Conservation (phyloP, 92 coral and sea anemone genomes). For the Zoanthus sansibaricus region DNA sequence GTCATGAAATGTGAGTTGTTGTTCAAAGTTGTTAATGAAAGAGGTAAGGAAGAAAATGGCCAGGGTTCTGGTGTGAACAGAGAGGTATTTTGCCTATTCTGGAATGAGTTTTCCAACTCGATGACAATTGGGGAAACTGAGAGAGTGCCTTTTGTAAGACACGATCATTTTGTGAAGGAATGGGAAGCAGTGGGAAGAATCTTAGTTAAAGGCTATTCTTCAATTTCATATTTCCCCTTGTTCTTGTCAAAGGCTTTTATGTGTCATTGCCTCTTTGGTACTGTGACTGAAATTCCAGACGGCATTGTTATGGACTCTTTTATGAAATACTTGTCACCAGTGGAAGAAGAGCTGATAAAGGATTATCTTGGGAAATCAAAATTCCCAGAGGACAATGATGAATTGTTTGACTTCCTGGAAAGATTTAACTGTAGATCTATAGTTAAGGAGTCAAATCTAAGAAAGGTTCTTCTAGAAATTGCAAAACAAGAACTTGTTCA, state of each 20-base stretch:
- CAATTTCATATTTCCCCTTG: slow-evolving; percentile 63
- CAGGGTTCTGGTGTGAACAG: slow-evolving; percentile 42
- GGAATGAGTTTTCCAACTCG: slow-evolving; percentile 46
- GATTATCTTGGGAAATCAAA: slow-evolving; percentile 30
- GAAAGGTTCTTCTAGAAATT: slow-evolving; percentile 47
- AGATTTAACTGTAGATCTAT: slow-evolving; percentile 70
- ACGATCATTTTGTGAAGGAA: slow-evolving; percentile 57
- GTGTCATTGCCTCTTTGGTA: slow-evolving; percentile 37
- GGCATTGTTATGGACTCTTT: slow-evolving; percentile 36
- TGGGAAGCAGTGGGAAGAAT: slow-evolving; percentile 77
- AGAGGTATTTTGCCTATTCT: slow-evolving; percentile 57
- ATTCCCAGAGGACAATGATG: slow-evolving; percentile 69
- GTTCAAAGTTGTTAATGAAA: slow-evolving; percentile 46
- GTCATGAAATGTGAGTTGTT: slow-evolving; percentile 26
- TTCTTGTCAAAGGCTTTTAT: slow-evolving; percentile 71
- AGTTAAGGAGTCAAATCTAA: slow-evolving; percentile 62
- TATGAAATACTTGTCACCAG: slow-evolving; percentile 60
- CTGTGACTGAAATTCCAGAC: not conserved
- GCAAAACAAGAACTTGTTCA: slow-evolving; percentile 56
- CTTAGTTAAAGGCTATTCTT: slow-evolving; percentile 62
- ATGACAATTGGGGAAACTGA: slow-evolving; percentile 56
- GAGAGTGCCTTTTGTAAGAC: slow-evolving; percentile 51
- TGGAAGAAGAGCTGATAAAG: slow-evolving; percentile 64
- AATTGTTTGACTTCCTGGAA: slow-evolving; percentile 66
- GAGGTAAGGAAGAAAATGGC: slow-evolving; percentile 44